phyloP scores from a whole-genome alignment of 2,797 vertebrate genomes.

The Babyrousa celebensis region DNA sequence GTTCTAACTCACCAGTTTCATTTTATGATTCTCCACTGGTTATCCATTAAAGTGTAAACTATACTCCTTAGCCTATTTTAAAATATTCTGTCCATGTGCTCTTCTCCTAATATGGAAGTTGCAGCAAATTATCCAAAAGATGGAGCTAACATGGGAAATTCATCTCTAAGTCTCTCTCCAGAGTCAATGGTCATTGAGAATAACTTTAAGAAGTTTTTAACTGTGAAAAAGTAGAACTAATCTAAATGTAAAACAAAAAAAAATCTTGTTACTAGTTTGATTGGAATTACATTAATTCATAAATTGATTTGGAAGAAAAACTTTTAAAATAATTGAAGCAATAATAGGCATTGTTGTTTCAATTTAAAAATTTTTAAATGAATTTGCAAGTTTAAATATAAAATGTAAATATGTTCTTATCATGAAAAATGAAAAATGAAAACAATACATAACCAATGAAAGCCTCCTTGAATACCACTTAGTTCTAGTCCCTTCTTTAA shows the following conservation, averaged over 20 bases:
- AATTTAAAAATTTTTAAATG: background rate
- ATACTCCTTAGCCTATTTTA: background rate
- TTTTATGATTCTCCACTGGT: background rate
- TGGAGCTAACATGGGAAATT: background rate
- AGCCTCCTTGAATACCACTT: background rate
- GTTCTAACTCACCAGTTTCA: background rate
- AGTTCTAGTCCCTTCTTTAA: background rate
- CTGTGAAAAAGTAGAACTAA: conserved; percentile 14
- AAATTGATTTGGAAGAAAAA: conserved; percentile 17
- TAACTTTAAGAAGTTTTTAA: conserved; percentile 57
- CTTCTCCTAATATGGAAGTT: background rate
- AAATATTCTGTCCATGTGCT: background rate
- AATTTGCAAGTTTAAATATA: conserved; percentile 6
- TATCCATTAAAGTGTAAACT: background rate
- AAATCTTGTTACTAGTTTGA: background rate
- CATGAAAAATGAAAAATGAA: conserved; percentile 9
- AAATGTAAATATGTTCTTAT: background rate
- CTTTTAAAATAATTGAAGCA: conserved; percentile 35
- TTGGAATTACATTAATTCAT: background rate
- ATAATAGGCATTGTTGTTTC: background rate
- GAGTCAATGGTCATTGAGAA: conserved; percentile 7
- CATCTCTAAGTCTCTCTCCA: background rate
- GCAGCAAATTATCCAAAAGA: background rate
- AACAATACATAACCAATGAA: background rate
- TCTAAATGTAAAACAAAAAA: conserved; percentile 63